Evolutionary conservation across 2,797 vertebrate genomes (phyloP).

Genomic region (Geotrypetes seraphini): DNA sequence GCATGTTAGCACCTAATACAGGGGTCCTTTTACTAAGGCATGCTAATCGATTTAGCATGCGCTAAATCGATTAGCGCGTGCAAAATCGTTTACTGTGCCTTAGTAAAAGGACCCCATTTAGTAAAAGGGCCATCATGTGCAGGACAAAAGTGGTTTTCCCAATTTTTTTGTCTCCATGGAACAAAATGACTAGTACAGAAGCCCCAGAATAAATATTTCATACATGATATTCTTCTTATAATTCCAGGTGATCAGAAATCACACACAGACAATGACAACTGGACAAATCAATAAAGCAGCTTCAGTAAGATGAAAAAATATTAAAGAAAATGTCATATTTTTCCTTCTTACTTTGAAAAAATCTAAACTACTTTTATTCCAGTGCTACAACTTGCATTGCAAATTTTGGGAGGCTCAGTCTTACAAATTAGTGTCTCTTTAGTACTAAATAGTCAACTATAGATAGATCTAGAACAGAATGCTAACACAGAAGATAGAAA

Average conservation of each 20-base stretch:
- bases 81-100: too few species aligned
- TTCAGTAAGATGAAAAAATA: constrained; percentile 10
- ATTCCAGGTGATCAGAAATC: constrained; percentile 14
- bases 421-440: constrained; percentile 9
- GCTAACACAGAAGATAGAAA: constrained; percentile 12
- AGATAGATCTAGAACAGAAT: not conserved
- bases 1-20: too few species aligned
- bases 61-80: too few species aligned
- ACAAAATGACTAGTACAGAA: constrained; percentile 6
- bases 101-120: too few species aligned
- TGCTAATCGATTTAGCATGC: too few species aligned
- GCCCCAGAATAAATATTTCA: not conserved
- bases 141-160: constrained; percentile 12
- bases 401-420: constrained; percentile 20
- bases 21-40: too few species aligned
- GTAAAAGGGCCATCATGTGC: too few species aligned
- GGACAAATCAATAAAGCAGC: not conserved
- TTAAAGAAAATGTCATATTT: too few species aligned
- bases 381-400: constrained; percentile 5
- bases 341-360: not conserved
- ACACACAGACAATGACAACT: constrained; percentile 11
- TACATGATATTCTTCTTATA: constrained; percentile 2
- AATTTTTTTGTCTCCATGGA: not conserved
- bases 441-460: not conserved
- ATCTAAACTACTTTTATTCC: not conserved